These are phyloP conservation scores for Chelonus formosanus DNA, from an alignment of 2,888 invertebrate species.

Conservation along the genomic window DNA sequence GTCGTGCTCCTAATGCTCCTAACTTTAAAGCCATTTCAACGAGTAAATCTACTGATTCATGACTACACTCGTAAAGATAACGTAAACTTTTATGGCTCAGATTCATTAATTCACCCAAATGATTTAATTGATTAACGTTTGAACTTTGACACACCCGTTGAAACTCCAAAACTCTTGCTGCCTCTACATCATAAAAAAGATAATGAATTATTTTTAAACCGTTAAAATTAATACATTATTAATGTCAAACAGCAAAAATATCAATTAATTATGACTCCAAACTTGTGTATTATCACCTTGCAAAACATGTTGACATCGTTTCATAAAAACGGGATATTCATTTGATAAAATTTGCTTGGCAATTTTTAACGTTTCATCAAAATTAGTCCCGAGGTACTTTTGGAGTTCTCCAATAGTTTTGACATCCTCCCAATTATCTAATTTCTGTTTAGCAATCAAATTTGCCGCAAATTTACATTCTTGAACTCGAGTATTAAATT, in stretches of 20 bases:
- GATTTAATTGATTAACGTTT: slow-evolving; percentile 65
- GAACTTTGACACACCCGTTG: slow-evolving; percentile 53
- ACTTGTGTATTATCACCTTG: slow-evolving; percentile 67
- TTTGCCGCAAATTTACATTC: slow-evolving; percentile 93
- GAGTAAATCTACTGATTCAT: slow-evolving; percentile 83
- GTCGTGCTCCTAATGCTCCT: slow-evolving; percentile 81
- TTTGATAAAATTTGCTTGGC: slow-evolving; percentile 19
- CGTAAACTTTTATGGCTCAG: slow-evolving; percentile 88
- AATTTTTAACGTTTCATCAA: slow-evolving; percentile 55
- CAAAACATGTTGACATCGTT: slow-evolving; percentile 90
- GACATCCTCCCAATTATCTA: slow-evolving; percentile 73
- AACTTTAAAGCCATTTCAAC: slow-evolving; percentile 77
- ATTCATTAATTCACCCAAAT: slow-evolving; percentile 85
- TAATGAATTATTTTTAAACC: no score
- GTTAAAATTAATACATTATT: no score
- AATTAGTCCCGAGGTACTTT: slow-evolving; percentile 69
- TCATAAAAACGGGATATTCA: slow-evolving; percentile 11
- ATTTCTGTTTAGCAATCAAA: slow-evolving; percentile 74
- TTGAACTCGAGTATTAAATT: slow-evolving; percentile 92
- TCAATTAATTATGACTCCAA: no score
- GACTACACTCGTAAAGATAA: slow-evolving; percentile 92
- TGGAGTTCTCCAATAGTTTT: slow-evolving; percentile 81
- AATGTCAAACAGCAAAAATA: no score
- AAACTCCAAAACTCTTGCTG: slow-evolving; percentile 75
- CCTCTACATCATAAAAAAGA: slow-evolving; percentile 71